Evolutionary conservation across 2,888 invertebrate species (phyloP).

Genomic region (Amphipoea lucens): DNA sequence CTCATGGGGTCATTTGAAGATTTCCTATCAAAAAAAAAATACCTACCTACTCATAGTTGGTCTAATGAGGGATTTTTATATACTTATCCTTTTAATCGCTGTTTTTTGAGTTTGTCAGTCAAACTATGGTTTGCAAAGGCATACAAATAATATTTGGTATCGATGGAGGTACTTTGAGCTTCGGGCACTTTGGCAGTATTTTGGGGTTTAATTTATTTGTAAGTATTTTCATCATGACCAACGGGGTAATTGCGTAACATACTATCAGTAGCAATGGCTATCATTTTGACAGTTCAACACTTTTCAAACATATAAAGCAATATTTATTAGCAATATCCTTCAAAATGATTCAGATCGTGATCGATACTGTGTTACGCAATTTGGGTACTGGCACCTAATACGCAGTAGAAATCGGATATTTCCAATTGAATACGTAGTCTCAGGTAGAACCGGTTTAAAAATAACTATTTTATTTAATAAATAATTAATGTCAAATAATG

Average conservation of each 20-base stretch:
- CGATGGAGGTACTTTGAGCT: not conserved
- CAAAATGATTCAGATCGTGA: too few relatives aligned
- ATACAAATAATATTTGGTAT: not conserved
- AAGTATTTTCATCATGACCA: not conserved
- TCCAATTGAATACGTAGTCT: not conserved
- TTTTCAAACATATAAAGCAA: too few relatives aligned
- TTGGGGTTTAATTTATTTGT: not conserved
- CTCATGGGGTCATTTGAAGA: too few relatives aligned
- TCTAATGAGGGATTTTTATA: not conserved
- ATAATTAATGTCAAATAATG: not conserved
- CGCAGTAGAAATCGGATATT: constrained; percentile 1
- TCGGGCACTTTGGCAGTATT: not conserved
- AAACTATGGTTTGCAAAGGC: not conserved
- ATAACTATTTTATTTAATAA: not conserved
- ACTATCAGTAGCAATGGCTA: too few relatives aligned
- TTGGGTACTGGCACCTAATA: not conserved
- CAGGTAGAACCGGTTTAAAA: constrained; percentile 3
- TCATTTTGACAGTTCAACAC: too few relatives aligned
- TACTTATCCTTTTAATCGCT: not conserved
- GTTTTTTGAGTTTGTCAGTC: not conserved
- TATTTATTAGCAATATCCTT: too few relatives aligned
- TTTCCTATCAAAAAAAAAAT: too few relatives aligned
- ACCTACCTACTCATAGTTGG: not conserved
- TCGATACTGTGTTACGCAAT: not conserved
- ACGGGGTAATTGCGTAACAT: too few relatives aligned